These are phyloP conservation scores for Acholoe squamosa DNA, from an alignment of 2,888 invertebrate genomes.

Conservation along the genomic window DNA sequence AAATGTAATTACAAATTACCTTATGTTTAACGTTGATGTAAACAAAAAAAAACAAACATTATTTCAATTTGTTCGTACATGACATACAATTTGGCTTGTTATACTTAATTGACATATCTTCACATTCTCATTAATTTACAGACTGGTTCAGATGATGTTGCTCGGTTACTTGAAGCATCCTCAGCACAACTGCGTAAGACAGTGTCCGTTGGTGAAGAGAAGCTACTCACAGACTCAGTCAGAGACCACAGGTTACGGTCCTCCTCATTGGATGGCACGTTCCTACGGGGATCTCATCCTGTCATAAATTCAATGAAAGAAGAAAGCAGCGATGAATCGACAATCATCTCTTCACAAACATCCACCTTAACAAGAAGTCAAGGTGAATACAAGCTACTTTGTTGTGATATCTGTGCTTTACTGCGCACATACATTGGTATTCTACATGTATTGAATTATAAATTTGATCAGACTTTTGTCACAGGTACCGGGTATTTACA, in stretches of 20 bases:
- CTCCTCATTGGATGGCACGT: constrained; percentile 18
- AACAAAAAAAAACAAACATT: too few species aligned
- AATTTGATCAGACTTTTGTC: background rate
- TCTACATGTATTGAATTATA: background rate
- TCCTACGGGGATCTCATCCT: background rate
- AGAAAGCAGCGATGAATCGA: constrained; percentile 98
- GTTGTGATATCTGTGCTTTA: too few species aligned
- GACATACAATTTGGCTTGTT: too few species aligned
- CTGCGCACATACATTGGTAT: too few species aligned
- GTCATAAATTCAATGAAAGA: constrained; percentile 84
- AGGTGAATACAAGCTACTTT: constrained; percentile 74
- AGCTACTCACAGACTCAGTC: background rate
- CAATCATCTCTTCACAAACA: constrained; percentile 96
- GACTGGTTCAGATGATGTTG: constrained; percentile 73
- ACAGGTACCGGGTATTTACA: background rate
- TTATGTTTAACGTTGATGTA: too few species aligned
- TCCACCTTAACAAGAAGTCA: constrained; percentile 95
- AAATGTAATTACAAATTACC: too few species aligned
- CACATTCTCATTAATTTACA: too few species aligned
- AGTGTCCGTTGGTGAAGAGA: constrained; percentile 38
- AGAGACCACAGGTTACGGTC: constrained; percentile 62
- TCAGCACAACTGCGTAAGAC: constrained; percentile 75
- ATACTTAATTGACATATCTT: too few species aligned
- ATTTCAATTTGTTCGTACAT: too few species aligned
- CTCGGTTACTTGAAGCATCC: constrained; percentile 77